Percentiles rank a stretch among this genome's conserved stretches.
Conservation (phyloP, 1,140 invertebrate species). For the Oscheius sp. region DNA sequence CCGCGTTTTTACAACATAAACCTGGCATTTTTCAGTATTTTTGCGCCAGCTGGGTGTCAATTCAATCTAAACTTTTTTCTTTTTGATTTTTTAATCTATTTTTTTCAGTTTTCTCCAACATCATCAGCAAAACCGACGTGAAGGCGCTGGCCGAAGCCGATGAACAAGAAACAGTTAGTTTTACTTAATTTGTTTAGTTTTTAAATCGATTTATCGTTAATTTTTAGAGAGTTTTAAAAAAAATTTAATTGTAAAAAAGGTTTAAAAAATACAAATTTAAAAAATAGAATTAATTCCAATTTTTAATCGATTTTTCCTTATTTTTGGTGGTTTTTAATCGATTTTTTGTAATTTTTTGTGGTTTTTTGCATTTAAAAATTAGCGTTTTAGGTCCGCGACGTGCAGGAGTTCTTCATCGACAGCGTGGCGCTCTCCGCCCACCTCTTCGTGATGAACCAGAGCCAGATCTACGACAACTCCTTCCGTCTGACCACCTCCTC, state of each 20-base stretch:
- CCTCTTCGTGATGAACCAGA: constrained; percentile 43
- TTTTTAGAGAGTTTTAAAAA: neutral
- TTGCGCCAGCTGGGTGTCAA: too few relatives aligned
- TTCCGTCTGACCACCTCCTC: constrained; percentile 68
- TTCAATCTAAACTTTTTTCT: too few relatives aligned
- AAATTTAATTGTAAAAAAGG: constrained; percentile 64
- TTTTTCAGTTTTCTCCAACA: constrained; percentile 87
- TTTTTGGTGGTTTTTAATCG: too few relatives aligned
- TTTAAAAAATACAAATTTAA: constrained; percentile 56
- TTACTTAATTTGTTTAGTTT: neutral
- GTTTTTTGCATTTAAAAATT: constrained; percentile 19
- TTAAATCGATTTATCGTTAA: neutral
- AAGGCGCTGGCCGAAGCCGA: constrained; percentile 93
- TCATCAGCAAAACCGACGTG: constrained; percentile 91
- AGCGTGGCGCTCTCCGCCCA: constrained; percentile 50
- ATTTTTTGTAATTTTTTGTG: constrained; percentile 18
- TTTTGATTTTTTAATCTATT: neutral
- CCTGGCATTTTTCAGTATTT: too few relatives aligned
- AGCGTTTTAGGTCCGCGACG: constrained; percentile 44
- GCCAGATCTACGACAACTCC: constrained; percentile 45
- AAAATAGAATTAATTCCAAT: too few relatives aligned
- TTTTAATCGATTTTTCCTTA: too few relatives aligned
- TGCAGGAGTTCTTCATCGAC: constrained; percentile 55
- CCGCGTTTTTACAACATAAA: too few relatives aligned
- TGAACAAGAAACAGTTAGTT: constrained; percentile 87